Percentiles rank a stretch among this genome's conserved stretches.
These are phyloP conservation scores for Sciurus vulgaris DNA, from an alignment of 2,797 vertebrate species.

Conservation along the genomic window DNA sequence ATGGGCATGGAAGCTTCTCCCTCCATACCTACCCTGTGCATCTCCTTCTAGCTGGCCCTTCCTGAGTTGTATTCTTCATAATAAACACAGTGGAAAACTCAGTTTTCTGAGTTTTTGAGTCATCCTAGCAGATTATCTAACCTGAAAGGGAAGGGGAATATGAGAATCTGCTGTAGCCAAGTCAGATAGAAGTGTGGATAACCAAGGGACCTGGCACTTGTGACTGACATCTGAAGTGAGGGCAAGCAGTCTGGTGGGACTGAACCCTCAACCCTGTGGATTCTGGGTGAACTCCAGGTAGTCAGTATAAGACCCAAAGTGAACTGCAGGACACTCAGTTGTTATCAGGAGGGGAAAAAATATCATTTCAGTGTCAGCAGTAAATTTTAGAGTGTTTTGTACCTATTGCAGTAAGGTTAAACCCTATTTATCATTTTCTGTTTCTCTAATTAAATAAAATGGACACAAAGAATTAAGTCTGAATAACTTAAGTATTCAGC, in stretches of 20 bases:
- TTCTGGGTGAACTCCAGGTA: background rate
- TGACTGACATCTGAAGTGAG: background rate
- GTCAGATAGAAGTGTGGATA: background rate
- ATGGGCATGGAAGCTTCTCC: background rate
- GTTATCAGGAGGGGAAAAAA: background rate
- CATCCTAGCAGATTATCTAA: background rate
- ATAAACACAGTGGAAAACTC: background rate
- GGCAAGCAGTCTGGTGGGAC: too few relatives aligned
- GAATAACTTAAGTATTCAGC: background rate
- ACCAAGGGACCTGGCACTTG: background rate
- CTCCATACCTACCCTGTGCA: background rate
- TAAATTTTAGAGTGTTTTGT: conserved; percentile 38
- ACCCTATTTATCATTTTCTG: background rate
- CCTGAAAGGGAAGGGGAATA: background rate
- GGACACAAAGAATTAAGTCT: background rate
- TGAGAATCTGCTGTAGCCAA: background rate
- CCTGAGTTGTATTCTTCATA: background rate
- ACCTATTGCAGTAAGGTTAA: background rate
- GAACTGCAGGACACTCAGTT: background rate
- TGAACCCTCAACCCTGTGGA: too few relatives aligned
- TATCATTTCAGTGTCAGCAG: background rate
- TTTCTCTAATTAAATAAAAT: conserved; percentile 31
- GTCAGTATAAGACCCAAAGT: background rate
- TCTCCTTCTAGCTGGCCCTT: background rate
- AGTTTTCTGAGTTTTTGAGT: background rate